Percentiles rank a stretch among this genome's conserved stretches.
phyloP scores from a whole-genome alignment of 2,113 vertebrate species.

The Lagopus leucura region DNA sequence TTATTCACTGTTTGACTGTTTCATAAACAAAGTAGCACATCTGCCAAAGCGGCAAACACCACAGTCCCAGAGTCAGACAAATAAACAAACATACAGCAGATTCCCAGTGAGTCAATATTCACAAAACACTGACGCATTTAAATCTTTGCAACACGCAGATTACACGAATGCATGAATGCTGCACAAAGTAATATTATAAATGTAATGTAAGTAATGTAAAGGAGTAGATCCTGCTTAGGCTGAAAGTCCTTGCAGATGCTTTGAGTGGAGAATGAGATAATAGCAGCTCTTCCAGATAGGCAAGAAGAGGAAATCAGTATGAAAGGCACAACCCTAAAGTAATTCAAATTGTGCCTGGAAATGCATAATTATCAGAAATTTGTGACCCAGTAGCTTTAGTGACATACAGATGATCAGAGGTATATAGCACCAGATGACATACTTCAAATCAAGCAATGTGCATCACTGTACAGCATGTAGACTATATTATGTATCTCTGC shows the following conservation, averaged over 20 bases:
- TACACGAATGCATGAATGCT: neutral
- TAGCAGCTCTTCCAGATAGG: neutral
- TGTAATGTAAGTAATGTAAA: neutral
- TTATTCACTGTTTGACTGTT: neutral
- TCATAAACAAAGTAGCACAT: neutral
- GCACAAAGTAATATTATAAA: neutral
- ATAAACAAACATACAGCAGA: neutral
- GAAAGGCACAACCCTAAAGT: neutral
- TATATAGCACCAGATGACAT: rapidly evolving
- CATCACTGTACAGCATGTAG: neutral
- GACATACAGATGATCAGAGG: neutral
- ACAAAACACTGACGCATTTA: neutral
- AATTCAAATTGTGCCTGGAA: neutral
- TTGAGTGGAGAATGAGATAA: neutral
- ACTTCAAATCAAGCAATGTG: rapidly evolving
- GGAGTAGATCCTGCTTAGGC: neutral
- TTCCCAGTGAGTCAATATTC: neutral
- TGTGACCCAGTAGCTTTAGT: neutral
- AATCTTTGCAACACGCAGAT: neutral
- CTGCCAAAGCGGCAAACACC: constrained; percentile 38
- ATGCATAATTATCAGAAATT: neutral
- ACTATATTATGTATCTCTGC: neutral
- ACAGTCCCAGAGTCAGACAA: constrained; percentile 11
- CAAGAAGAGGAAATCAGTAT: neutral
- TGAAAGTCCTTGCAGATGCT: neutral